Evolutionary conservation across 2,888 invertebrate species (phyloP), one percentile per base, ranked within the genome.

Genomic region (Agrotis puta): DNA sequence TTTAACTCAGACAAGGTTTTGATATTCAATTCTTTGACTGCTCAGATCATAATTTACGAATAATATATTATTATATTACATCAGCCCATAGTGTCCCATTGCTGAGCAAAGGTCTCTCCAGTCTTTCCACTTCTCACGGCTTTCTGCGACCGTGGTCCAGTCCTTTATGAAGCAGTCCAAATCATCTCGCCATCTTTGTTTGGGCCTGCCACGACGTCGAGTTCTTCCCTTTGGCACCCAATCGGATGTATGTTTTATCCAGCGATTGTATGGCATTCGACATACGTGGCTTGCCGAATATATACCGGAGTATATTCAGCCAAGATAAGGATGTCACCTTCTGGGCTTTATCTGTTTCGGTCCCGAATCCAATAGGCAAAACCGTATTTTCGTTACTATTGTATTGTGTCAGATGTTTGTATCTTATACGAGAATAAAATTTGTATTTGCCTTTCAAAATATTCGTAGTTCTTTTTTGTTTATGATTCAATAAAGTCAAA

Each of bases 21-120:
- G 3, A 54, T 48, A 66, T 74, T 62, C 51, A 59, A 51, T 73
- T 70, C n/a, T n/a, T 22, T 16, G 45, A n/a, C n/a, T 57, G 43
- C 1, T 50, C 33, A 48, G 51, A 33, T 47, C 45, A 58, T 54
- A 70, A 64, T 62, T 9, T 62, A 58, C 16, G n/a, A n/a, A n/a
- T n/a, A n/a, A n/a, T n/a, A n/a, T n/a, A n/a, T n/a, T n/a, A n/a
- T n/a, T n/a, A n/a, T n/a, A n/a, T n/a, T n/a, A n/a, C n/a, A n/a
- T n/a, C n/a, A n/a, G n/a, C n/a, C n/a, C n/a, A n/a, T n/a, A n/a
- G n/a, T n/a, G n/a, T n/a, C n/a, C n/a, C n/a, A n/a, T n/a, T n/a
- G n/a, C n/a, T n/a, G n/a, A n/a, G n/a, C n/a, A n/a, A n/a, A n/a
- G n/a, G n/a, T n/a, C n/a, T n/a, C n/a, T n/a, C n/a, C n/a, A n/a